phyloP scores from a whole-genome alignment of 2,888 invertebrate genomes.

The Noctua comes region DNA sequence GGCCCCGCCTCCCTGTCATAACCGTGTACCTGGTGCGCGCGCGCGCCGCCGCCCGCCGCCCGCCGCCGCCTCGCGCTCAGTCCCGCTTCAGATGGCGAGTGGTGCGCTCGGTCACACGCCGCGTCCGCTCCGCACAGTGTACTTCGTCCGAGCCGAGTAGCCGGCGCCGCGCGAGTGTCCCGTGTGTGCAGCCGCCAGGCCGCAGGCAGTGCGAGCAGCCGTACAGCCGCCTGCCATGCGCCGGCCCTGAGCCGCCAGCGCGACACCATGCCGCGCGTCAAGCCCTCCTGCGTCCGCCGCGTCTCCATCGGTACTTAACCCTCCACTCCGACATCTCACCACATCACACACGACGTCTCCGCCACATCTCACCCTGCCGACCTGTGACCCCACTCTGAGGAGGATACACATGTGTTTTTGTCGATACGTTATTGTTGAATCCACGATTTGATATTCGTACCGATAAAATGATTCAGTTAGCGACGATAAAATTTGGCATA shows the following conservation, averaged over 20 bases:
- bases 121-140: constrained; percentile 78
- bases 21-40: constrained; percentile 92
- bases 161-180: constrained; percentile 78
- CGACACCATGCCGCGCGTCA: constrained; percentile 88
- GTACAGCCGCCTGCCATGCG: constrained; percentile 84
- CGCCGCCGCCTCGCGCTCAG: constrained; percentile 87
- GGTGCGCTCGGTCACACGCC: constrained; percentile 84
- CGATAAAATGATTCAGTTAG: constrained; percentile 91
- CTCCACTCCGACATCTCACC: constrained; percentile 76
- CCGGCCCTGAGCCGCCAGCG: constrained; percentile 84
- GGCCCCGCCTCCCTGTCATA: constrained; percentile 93
- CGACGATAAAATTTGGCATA: constrained; percentile 92
- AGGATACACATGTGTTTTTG: constrained; percentile 72
- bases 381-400: constrained; percentile 75
- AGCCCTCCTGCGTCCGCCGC: constrained; percentile 90
- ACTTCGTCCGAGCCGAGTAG: constrained; percentile 79
- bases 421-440: constrained; percentile 67
- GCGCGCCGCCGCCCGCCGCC: constrained; percentile 86
- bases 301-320: constrained; percentile 90
- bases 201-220: constrained; percentile 64
- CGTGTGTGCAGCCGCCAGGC: constrained; percentile 64
- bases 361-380: constrained; percentile 64
- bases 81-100: constrained; percentile 90
- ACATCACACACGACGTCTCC: constrained; percentile 72
- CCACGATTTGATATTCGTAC: constrained; percentile 69